phyloP scores from a whole-genome alignment of 2,797 vertebrate genomes.

The Cichlasoma orientale region DNA sequence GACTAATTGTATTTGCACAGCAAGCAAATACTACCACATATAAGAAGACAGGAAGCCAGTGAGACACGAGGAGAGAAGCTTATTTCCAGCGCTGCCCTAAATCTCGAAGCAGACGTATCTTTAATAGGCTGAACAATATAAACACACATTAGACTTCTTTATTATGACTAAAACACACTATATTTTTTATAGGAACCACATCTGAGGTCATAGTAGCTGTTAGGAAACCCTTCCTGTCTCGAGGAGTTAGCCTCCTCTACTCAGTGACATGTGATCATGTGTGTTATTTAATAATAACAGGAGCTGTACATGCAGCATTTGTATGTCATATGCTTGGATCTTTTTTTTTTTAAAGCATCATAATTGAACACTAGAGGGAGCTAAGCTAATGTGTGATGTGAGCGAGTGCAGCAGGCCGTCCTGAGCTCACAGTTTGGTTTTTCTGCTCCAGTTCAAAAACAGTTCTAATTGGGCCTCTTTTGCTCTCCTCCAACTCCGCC shows the following conservation, averaged over 20 bases:
- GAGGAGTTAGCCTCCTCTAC: background rate
- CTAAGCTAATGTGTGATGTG: constrained; percentile 89
- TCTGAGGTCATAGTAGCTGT: background rate
- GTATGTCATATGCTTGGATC: background rate
- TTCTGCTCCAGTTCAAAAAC: constrained; percentile 82
- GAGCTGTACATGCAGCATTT: background rate
- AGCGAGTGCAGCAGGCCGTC: constrained; percentile 9
- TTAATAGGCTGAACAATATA: no score
- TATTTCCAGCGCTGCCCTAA: background rate
- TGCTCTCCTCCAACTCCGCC: constrained; percentile 54
- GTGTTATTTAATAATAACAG: background rate
- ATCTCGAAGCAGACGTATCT: background rate
- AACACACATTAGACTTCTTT: background rate
- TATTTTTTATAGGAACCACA: background rate
- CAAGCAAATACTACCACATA: constrained; percentile 3
- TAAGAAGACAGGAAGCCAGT: background rate
- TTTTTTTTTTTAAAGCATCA: background rate
- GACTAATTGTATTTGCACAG: background rate
- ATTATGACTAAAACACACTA: background rate
- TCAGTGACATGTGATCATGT: background rate
- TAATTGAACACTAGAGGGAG: constrained; percentile 91
- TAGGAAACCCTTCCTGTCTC: background rate
- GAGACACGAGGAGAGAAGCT: background rate
- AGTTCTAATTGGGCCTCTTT: constrained; percentile 79
- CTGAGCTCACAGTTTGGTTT: constrained; percentile 21